A percentile compares a stretch with the other conserved stretches of the same genome.
phyloP scores from a whole-genome alignment of 2,888 invertebrate species.

The Ormyrus nitidulus region DNA sequence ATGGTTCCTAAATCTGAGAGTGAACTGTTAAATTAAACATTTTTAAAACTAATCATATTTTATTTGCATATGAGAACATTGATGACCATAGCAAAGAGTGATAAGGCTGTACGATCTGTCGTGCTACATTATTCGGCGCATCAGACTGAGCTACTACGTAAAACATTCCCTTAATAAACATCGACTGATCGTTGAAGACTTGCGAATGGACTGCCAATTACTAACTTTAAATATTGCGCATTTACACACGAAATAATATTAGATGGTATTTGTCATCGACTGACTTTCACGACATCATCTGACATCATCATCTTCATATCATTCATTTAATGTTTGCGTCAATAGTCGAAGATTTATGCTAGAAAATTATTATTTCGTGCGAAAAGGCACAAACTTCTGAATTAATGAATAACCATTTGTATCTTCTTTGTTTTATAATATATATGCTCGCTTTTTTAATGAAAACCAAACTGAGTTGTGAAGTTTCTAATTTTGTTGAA shows the following conservation, averaged over 20 bases:
- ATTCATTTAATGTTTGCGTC: conserved; percentile 73
- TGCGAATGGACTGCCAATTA: conserved; percentile 54
- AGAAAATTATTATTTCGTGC: conserved; percentile 53
- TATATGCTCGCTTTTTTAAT: conserved; percentile 16
- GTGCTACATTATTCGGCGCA: conserved; percentile 37
- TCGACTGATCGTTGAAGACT: conserved; percentile 56
- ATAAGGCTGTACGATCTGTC: conserved; percentile 40
- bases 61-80: conserved; percentile 23
- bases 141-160: conserved; percentile 32
- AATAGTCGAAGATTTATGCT: conserved; percentile 62
- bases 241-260: conserved; percentile 31
- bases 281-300: conserved; percentile 72
- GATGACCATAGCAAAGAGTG: conserved; percentile 33
- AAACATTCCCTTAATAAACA: conserved; percentile 60
- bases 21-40: not conserved
- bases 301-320: conserved; percentile 71
- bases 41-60: conserved; percentile 17
- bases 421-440: conserved; percentile 11
- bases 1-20: conserved; percentile 35
- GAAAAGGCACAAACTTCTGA: conserved; percentile 54
- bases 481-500: conserved; percentile 27
- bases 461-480: conserved; percentile 48
- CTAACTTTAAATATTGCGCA: conserved; percentile 44
- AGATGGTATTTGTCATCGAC: conserved; percentile 59
- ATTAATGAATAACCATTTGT: conserved; percentile 40